phyloP scores from a whole-genome alignment of 2,797 vertebrate species.

The Podarcis lilfordi region DNA sequence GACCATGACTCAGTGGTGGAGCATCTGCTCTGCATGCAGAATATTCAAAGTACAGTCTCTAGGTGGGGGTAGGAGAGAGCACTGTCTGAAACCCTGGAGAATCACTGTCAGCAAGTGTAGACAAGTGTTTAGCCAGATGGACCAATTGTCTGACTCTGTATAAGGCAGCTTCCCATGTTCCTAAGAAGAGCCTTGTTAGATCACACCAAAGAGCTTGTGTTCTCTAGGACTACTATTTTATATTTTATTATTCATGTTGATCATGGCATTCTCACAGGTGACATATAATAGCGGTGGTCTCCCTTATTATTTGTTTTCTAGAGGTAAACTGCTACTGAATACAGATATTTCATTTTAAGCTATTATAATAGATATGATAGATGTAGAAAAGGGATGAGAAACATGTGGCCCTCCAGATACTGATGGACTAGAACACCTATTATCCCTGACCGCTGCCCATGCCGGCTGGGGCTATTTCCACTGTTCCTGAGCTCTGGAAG shows the following conservation, averaged over 20 bases:
- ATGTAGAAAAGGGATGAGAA: neutral
- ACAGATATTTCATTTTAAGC: neutral
- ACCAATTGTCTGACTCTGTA: neutral
- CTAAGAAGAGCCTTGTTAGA: neutral
- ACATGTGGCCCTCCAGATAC: too few species aligned
- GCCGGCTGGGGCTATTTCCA: too few species aligned
- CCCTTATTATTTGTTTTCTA: neutral
- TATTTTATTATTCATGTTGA: neutral
- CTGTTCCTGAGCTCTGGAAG: too few species aligned
- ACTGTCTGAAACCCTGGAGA: neutral
- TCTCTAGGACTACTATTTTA: neutral
- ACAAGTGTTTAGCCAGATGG: neutral
- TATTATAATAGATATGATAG: neutral
- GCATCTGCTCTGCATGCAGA: too few species aligned
- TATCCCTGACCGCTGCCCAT: too few species aligned
- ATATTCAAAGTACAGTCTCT: too few species aligned
- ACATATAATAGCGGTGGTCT: neutral
- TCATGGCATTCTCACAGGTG: neutral
- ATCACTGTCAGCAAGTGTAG: neutral
- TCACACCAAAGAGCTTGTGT: neutral
- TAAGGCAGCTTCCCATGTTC: too few species aligned
- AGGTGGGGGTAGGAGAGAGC: too few species aligned
- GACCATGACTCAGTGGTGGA: too few species aligned
- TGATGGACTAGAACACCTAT: too few species aligned
- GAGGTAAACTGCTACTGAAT: neutral